Percentiles rank a stretch among this genome's conserved stretches.
These are phyloP conservation scores for Syrrhaptes paradoxus DNA, from an alignment of 2,113 vertebrate species.

Conservation along the genomic window DNA sequence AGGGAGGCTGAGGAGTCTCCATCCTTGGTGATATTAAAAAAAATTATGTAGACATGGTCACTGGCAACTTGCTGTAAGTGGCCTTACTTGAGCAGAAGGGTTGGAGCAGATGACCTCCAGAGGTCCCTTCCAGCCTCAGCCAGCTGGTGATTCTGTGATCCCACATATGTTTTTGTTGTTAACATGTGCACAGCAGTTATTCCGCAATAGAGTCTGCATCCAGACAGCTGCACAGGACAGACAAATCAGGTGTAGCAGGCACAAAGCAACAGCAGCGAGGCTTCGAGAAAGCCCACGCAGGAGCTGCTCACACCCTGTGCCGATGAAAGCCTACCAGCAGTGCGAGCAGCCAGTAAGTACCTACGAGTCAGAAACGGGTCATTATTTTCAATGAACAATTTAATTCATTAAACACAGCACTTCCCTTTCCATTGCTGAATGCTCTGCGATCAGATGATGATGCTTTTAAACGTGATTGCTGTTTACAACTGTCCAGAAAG, in stretches of 20 bases:
- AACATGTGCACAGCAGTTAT: background rate
- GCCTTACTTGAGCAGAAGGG: background rate
- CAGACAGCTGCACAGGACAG: background rate
- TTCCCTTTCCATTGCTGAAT: background rate
- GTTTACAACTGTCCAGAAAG: background rate
- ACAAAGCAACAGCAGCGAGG: background rate
- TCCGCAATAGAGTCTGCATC: background rate
- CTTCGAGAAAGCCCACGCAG: background rate
- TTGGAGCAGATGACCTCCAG: background rate
- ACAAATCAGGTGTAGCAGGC: background rate
- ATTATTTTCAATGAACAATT: background rate
- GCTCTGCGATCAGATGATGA: background rate
- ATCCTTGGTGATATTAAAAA: background rate
- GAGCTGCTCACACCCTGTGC: background rate
- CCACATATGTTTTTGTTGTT: background rate
- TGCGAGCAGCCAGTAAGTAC: background rate
- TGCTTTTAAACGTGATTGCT: background rate
- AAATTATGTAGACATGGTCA: background rate
- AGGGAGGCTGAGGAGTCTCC: too few relatives aligned
- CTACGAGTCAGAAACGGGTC: background rate
- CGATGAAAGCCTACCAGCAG: background rate
- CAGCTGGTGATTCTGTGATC: background rate
- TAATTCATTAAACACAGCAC: background rate
- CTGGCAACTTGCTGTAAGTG: background rate
- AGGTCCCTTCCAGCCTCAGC: background rate